Percentiles rank a stretch among this genome's conserved stretches.
phyloP scores from a whole-genome alignment of 2,113 vertebrate genomes.

The Noctilio leporinus region DNA sequence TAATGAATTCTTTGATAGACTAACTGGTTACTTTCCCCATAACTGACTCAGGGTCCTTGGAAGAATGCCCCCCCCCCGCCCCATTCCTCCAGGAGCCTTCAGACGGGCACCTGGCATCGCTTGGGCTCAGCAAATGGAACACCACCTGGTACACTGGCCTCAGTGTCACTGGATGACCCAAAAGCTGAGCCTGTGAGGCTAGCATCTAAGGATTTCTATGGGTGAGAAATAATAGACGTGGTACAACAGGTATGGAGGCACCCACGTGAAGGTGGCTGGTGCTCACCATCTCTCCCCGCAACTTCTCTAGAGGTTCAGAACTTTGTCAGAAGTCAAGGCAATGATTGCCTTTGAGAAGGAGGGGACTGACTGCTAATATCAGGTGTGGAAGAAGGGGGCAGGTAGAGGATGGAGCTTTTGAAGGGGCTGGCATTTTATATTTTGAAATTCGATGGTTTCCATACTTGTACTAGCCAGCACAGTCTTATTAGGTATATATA shows the following conservation, averaged over 20 bases:
- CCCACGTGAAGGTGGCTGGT: background rate
- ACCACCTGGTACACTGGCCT: background rate
- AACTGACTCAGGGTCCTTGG: background rate
- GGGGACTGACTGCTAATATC: no score
- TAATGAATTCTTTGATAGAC: background rate
- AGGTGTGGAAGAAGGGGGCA: no score
- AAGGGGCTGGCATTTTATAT: fast-evolving
- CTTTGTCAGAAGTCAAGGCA: background rate
- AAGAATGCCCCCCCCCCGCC: background rate
- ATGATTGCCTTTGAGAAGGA: background rate
- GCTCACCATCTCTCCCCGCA: no score
- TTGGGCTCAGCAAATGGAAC: background rate
- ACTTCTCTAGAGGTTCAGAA: background rate
- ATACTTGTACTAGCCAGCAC: background rate
- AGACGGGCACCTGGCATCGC: fast-evolving
- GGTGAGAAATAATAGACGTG: background rate
- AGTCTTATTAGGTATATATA: background rate
- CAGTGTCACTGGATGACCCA: background rate
- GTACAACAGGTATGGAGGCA: no score
- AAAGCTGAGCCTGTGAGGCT: background rate
- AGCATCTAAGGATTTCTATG: background rate
- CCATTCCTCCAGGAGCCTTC: background rate
- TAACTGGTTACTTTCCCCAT: background rate
- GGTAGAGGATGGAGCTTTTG: fast-evolving
- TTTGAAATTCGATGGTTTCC: background rate